Evolutionary conservation across 2,888 invertebrate species (phyloP), one percentile per base, ranked within the genome.

Genomic region (Harpagoxenus sublaevis): DNA sequence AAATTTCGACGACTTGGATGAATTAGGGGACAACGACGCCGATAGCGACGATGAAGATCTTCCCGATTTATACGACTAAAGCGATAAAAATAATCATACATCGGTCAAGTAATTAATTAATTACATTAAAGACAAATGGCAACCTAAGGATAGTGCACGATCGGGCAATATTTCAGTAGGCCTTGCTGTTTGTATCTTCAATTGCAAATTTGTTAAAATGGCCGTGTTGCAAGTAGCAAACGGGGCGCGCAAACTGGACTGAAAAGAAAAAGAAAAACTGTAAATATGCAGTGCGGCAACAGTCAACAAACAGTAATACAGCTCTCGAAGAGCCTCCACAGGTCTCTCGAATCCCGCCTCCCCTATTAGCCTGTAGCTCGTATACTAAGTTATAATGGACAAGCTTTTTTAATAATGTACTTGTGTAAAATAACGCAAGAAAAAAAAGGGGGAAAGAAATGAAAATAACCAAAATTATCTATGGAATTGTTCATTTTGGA

Each of bases 1-100:
- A 81, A 96, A 96, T 89, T 97, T 98, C 91, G 97, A 97, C 93
- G 98, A 98, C 94, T 95, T 98, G 92, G 97, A 97, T 90, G 96
- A 96, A 89, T 95, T 95, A 71, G 96, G 96, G 77, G 96, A 96
- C 71, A 98, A 98, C 94, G 91, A 66, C 60, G 84, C 89, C 18
- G 94, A 94, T 83, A 94, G 94, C 79, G 95, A 98, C 94, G 98
- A 98, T 93, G 97, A 97, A 93, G 97, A 97, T 91, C 95, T 97
- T 95, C 97, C 97, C 35, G 97, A 97, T 95, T 96, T 97, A 94
- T 45, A 84, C 9, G 83, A 88, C 18, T 88, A 86, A 89, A 86
- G 23, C 12, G 10, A 79, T 60, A 28, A 66, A 65, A 79, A 48
- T 79, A 79, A 60, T 8, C 39, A 35, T n/a, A 53, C 53, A 53